Evolutionary conservation across 2,113 vertebrate genomes (phyloP).

Genomic region (Rattus norvegicus): DNA sequence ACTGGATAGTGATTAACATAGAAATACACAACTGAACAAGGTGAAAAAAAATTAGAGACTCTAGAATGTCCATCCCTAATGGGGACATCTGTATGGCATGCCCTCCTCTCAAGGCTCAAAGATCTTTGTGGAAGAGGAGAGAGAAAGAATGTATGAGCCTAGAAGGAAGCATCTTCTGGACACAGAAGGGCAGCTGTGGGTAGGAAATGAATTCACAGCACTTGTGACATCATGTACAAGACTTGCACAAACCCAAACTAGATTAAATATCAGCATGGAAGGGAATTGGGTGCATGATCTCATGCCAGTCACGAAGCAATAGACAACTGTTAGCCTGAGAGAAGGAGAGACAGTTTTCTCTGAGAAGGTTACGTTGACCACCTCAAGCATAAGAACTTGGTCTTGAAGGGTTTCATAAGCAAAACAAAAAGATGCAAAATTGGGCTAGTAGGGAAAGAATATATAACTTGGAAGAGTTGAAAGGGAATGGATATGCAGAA

Average conservation of each 20-base stretch:
- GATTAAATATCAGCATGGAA: not conserved
- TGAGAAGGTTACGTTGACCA: not conserved
- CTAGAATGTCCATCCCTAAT: not conserved
- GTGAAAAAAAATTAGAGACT: not conserved
- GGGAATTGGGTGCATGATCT: too few species aligned
- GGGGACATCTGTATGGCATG: not conserved
- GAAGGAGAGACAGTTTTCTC: not conserved
- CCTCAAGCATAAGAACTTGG: not conserved
- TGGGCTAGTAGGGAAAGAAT: not conserved
- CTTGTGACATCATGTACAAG: not conserved
- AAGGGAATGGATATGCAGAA: not conserved
- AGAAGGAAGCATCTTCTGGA: not conserved
- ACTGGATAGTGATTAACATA: not conserved
- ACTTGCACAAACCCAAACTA: not conserved
- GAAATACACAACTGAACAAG: not conserved
- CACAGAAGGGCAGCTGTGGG: not conserved
- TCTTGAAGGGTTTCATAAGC: not conserved
- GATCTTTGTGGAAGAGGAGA: not conserved
- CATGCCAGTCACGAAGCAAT: too few species aligned
- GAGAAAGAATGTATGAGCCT: not conserved
- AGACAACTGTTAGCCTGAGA: not conserved
- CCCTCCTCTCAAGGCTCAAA: not conserved
- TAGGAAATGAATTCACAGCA: not conserved
- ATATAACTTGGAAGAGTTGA: not conserved
- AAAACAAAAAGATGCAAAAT: not conserved